Evolutionary conservation across 2,797 vertebrate species (phyloP).

Genomic region (Acrocephalus scirpaceus): DNA sequence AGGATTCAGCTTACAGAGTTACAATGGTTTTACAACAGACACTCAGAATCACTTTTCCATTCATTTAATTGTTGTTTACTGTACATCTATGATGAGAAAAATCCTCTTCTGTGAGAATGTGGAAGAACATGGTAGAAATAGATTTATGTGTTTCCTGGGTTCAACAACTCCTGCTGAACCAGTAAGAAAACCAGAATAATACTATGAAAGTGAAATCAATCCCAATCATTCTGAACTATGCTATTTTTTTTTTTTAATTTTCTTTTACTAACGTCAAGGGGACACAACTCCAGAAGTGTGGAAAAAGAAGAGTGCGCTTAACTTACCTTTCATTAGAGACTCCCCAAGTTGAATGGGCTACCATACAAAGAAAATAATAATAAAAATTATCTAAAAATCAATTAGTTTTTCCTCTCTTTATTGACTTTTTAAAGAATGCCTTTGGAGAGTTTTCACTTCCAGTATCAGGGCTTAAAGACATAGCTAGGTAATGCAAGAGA

Average conservation of each 20-base stretch:
- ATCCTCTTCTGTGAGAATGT: not conserved
- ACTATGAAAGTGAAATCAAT: not conserved
- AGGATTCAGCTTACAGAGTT: not conserved
- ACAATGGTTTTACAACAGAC: not conserved
- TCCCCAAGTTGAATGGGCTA: not conserved
- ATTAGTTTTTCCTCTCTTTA: not conserved
- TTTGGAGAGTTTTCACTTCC: not conserved
- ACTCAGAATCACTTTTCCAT: not conserved
- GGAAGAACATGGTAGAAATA: not conserved
- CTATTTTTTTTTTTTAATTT: not conserved
- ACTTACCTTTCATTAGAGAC: not conserved
- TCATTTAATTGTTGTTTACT: not conserved
- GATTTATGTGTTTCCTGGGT: not conserved
- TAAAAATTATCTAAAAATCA: conserved; percentile 12
- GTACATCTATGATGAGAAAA: not conserved
- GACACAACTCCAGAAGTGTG: rapidly evolving
- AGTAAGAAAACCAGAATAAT: not conserved
- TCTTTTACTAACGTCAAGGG: not conserved
- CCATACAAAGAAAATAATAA: not conserved
- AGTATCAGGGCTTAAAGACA: not conserved
- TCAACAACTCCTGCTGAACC: not conserved
- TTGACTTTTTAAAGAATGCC: conserved; percentile 22
- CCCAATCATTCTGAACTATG: not conserved
- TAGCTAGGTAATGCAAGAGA: not conserved
- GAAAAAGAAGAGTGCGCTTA: not conserved